Evolutionary conservation across 2,888 invertebrate genomes (phyloP).

Genomic region (Diogma glabrata): DNA sequence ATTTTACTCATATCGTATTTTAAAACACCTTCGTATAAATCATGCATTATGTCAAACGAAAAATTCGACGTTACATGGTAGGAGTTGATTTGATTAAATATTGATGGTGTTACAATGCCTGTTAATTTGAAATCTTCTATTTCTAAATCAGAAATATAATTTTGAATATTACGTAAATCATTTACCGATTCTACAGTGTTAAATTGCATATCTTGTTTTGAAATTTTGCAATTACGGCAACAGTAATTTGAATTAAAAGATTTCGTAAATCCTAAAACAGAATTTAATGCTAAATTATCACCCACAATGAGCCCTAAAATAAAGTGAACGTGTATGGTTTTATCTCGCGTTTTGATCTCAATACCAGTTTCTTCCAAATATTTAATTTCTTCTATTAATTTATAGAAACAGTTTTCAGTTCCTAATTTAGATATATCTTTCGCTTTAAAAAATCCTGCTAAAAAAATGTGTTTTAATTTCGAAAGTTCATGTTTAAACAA

Average conservation of each 20-base stretch:
- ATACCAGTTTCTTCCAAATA: background rate
- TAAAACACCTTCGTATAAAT: background rate
- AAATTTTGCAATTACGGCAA: background rate
- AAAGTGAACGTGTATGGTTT: background rate
- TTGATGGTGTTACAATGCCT: background rate
- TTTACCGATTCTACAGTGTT: background rate
- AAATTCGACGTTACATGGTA: background rate
- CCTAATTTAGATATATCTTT: background rate
- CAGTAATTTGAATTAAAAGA: background rate
- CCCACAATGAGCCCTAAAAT: background rate
- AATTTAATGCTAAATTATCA: background rate
- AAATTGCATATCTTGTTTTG: background rate
- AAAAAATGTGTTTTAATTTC: background rate
- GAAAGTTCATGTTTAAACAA: background rate
- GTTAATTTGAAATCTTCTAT: background rate
- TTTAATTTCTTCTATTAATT: background rate
- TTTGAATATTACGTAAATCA: background rate
- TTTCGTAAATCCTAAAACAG: background rate
- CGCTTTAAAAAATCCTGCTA: background rate
- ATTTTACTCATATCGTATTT: conserved; percentile 2
- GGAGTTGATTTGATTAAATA: background rate
- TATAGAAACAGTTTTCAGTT: background rate
- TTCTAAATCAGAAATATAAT: background rate
- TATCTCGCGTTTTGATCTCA: background rate
- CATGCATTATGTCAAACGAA: conserved; percentile 1